Base-by-base conservation (phyloP, 2,888 invertebrate genomes). In the Pterostichus niger region DNA sequence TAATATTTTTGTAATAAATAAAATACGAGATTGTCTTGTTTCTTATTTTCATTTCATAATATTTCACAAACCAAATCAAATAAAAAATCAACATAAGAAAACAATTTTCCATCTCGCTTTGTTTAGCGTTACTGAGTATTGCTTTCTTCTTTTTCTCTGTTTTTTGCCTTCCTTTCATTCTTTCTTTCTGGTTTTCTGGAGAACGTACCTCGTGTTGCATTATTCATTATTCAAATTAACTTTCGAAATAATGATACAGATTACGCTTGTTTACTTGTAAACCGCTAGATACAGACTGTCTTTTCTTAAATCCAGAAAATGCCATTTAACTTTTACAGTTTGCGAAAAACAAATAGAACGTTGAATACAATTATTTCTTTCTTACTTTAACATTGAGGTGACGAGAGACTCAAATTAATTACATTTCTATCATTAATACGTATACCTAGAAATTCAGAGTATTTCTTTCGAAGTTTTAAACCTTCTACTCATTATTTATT, bases 181-280 rank as follows among this genome's bases (percentile, higher is more conserved):
- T 40, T 56, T 77, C 56, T 77, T 77, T 56, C 77, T 77, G 56
- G 40, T 31, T 77, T 77, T 40, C 68, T 64, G 40, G 68, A 15
- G 52, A 35, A 64, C 64, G 15, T 3, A 75, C 82, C 56, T 31
- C 15, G 44, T 31, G 17, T 75, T 82, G 82, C 75, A 82, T 82
- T 82, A 82, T 82, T 82, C 82, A 82, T 82, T 75, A 76, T 82
- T 82, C 61, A 82, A 82, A 82, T 82, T 75, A 82, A 82, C 75
- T 76, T 76, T 76, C 64, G 61, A 75, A 76, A 82, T 82, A 82
- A 82, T 82, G 76, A 82, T 82, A 76, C 82, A 76, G 76, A 82
- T 82, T 82, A 82, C 49, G 61, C 40, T 82, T 49, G 75, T 71
- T 71, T 71, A 71, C 68, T 71, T 71, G 68, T 71, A 71, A 71